Base-by-base conservation (phyloP, 2,797 vertebrate genomes). In the Channa striata region DNA sequence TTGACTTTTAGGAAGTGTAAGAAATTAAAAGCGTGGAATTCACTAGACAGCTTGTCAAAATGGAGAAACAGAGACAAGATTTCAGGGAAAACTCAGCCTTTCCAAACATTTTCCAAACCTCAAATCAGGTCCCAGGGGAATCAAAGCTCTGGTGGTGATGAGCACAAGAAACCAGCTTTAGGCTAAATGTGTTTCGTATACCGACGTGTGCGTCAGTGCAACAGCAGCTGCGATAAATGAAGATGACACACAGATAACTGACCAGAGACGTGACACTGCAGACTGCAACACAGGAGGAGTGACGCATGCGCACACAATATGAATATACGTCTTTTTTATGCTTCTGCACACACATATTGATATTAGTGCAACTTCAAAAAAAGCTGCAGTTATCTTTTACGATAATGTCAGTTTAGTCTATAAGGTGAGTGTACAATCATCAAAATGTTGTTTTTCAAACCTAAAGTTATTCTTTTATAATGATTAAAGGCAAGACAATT, bases 121-220 rank as follows among this genome's bases (percentile, higher is more conserved):
- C 16, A 20, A 7, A 19, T 21, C 46, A 21, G 25, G 57, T 60
- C 44, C 40, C 44, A 3, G 23, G 14, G 36, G 37, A 71, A 36
- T 23, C 3, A 20, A 17, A 42, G 21, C 19, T 20, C 21, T 6
- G 40, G 63, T 64, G 72, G 46, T 5, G 40, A 61, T 11, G 36
- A 52, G 34, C 16, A 16, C 21, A 52, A 46, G 17, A 53, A 68
- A 59, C 59, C 52, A 44, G 57, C 59, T 52, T 1, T 16, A 50
- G 36, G 72, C 40, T 61, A 46, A 53, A 58, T 36, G 39, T 56
- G 56, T 23, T 57, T 54, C 9, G 43, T n/a, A 14, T 9, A n/a
- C 44, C 47, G 54, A 62, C 51, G 40, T 63, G 8, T 62, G 40
- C n/a, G 7, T 79, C 77, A 74, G 46, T 19, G 59, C 56, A 33